Evolutionary conservation across 2,888 invertebrate species (phyloP), one percentile per base, ranked within the genome.

Genomic region (Drepana falcataria): DNA sequence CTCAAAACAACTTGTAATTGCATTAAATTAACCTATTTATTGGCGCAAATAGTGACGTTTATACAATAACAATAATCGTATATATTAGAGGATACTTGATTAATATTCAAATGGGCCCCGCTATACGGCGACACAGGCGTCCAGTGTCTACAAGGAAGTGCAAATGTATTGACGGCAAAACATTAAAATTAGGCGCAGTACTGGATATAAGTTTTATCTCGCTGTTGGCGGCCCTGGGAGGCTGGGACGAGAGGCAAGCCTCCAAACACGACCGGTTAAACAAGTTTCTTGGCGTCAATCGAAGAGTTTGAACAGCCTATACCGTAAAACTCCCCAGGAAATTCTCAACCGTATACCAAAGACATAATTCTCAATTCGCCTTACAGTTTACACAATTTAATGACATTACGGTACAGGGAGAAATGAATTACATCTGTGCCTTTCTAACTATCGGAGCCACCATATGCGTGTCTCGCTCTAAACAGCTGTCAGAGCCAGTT

Each of bases 401-500:
- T 5, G 54, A 53, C 66, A 35, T 68, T 76, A 58, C 63, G 48
- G 48, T 40, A 48, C 47, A 34, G 4, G 34, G 48, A 35, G 3
- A 52, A 59, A 52, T 35, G 47, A 51, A 56, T 35, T 55, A 53
- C 54, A 41, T 52, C 48, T 48, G 58, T 66, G 68, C 60, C 59
- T 59, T 49, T 79, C 60, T 55, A 9, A 9, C 67, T 35, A 6
- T 6, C 0, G 5, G 2, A 2, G 35, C 2, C 35, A 2, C 37
- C 48, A 58, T 71, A 64, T 49, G 2, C 52, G 47, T 55, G 54
- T 84, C 81, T 66, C 75, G 44, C 47, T 79, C 77, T 51, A 56
- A 64, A 65, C 73, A 77, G 76, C 79, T 81, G 80, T 80, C 81
- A 77, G 63, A 83, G 79, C 82, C 78, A 84, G 83, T 83, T 85